Conservation (phyloP, 1,140 invertebrate species). For the Hyles vespertilio region DNA sequence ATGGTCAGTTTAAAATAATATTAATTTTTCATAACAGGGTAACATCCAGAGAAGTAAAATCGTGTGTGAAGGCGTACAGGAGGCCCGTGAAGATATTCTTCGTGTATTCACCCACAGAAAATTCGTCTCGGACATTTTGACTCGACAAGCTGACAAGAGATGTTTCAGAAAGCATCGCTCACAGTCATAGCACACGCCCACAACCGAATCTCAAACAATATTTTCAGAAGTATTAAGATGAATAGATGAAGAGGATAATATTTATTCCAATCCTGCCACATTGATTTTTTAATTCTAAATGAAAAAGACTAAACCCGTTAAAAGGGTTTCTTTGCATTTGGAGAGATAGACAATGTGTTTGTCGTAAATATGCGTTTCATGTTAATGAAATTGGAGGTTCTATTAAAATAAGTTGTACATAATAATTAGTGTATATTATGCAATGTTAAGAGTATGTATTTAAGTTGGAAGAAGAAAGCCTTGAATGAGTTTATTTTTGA, state of each 20-base stretch:
- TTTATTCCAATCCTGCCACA: constrained; percentile 1
- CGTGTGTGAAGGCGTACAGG: constrained; percentile 92
- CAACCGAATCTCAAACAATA: constrained; percentile 7
- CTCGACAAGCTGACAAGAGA: constrained; percentile 91
- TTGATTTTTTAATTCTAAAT: background rate
- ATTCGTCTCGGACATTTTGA: constrained; percentile 91
- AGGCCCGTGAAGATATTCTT: constrained; percentile 90
- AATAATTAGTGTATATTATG: constrained; percentile 21
- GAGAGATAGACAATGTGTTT: constrained; percentile 12
- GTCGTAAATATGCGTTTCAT: background rate
- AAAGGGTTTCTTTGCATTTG: no score
- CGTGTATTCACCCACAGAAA: constrained; percentile 94
- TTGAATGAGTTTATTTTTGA: constrained; percentile 44
- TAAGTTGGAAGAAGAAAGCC: constrained; percentile 28
- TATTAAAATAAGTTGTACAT: constrained; percentile 18
- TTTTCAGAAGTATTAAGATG: background rate
- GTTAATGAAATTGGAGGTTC: constrained; percentile 1
- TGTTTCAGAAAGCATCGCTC: constrained; percentile 88
- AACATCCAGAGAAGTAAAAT: constrained; percentile 96
- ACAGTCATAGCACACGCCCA: constrained; percentile 55
- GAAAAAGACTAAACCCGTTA: no score
- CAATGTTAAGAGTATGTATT: constrained; percentile 24
- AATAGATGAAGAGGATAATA: background rate
- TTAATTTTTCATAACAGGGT: constrained; percentile 78
- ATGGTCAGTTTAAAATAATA: background rate